Base-by-base conservation (phyloP, 37 sponge, comb jelly and placozoan species). In the Dysidea cf. avara region DNA sequence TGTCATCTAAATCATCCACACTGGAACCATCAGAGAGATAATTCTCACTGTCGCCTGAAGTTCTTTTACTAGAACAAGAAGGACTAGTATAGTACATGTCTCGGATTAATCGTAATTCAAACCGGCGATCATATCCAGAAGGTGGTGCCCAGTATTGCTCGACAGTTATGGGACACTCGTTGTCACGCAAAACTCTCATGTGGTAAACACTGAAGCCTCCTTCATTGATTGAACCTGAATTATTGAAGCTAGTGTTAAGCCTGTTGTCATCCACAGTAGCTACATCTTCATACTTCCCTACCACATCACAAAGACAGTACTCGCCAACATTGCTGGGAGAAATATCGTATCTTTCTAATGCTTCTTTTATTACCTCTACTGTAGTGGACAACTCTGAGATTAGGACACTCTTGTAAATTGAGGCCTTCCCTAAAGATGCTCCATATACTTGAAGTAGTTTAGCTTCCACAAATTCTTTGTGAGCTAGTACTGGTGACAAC, bases 391-490 rank as follows among this genome's bases (percentile, higher is more conserved):
- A 64, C 72, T 84, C 72, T 29, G 90, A 83, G 2, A 89, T 85
- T 21, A 89, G 60, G 9, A 89, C 81, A 14, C 81, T 84, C 64
- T 89, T 89, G 77, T 84, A 89, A 28, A 80, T 50, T 58, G 69
- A 81, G 7, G 65, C 75, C 1, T 79, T 63, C 34, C 57, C 46
- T 9, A 43, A 43, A 12, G 46, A 43, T 43, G 7, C 46, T 43
- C 46, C 46, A 43, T 43, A 43, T 43, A 43, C 9, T 9, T 43
- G 46, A 43, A 43, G 46, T 9, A 43, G 46, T 43, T 43, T 43
- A 12, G 46, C 46, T 43, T 43, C 46, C 5, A 43, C 46, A 43
- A 43, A 43, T 43, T 43, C 46, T 9, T 43, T 43, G 9, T 43
- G 46, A 43, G 46, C 9, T 43, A 9, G 46, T 12, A 43, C 9